Evolutionary conservation across 2,888 invertebrate genomes (phyloP).

Genomic region (Dioctria linearis): DNA sequence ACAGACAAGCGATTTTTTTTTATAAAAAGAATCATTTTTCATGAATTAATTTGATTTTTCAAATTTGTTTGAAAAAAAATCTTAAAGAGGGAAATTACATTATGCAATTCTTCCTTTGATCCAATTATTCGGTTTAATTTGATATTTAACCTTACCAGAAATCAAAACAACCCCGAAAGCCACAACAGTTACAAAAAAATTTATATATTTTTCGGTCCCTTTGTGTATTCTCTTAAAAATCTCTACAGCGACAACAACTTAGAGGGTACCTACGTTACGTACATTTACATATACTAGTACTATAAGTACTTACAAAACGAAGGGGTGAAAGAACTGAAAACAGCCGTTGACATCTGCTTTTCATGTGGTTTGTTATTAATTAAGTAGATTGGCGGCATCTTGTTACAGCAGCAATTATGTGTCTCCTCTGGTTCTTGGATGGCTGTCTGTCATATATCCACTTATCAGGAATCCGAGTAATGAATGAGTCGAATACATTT

Average conservation of each 20-base stretch:
- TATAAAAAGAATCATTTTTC: too few relatives aligned
- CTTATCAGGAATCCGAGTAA: constrained; percentile 13
- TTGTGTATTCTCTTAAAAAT: constrained; percentile 19
- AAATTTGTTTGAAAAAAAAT: too few relatives aligned
- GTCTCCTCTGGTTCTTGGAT: neutral
- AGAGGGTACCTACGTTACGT: too few relatives aligned
- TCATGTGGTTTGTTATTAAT: constrained; percentile 50
- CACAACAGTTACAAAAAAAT: constrained; percentile 17
- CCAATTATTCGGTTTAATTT: constrained; percentile 44
- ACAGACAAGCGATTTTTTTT: too few relatives aligned
- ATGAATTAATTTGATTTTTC: too few relatives aligned
- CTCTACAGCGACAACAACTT: neutral
- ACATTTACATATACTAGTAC: neutral
- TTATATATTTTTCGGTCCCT: constrained; percentile 28
- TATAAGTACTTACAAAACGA: neutral
- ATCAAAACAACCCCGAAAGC: neutral
- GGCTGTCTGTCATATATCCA: constrained; percentile 21
- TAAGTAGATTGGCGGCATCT: constrained; percentile 45
- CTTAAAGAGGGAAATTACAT: too few relatives aligned
- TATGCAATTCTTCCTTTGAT: constrained; percentile 18
- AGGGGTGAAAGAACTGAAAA: constrained; percentile 42
- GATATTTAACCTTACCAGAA: constrained; percentile 13
- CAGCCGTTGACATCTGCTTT: constrained; percentile 51
- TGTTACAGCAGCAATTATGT: constrained; percentile 19
- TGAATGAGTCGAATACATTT: constrained; percentile 16